These are phyloP conservation scores for Mormyrops attenuatus DNA, from an alignment of 2,797 vertebrate species.

Conservation along the genomic window DNA sequence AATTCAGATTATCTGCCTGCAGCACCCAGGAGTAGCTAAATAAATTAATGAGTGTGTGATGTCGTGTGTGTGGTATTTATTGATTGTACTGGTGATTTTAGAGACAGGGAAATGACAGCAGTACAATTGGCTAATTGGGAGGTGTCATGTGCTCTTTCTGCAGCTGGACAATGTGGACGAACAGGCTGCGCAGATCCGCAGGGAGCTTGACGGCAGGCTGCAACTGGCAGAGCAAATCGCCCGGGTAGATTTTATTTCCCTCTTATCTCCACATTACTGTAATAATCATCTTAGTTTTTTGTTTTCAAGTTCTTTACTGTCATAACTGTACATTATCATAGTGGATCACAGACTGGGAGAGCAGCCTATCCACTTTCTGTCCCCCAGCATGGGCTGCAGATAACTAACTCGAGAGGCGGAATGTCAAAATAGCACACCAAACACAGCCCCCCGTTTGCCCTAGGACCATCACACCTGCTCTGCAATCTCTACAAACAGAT, in stretches of 20 bases:
- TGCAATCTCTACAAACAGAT: background rate
- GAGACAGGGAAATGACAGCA: background rate
- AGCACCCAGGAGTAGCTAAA: background rate
- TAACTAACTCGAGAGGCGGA: background rate
- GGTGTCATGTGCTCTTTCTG: background rate
- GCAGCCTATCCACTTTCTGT: background rate
- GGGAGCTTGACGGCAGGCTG: conserved; percentile 86
- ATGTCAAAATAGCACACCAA: background rate
- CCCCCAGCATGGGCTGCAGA: background rate
- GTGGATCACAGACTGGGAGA: background rate
- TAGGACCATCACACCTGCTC: background rate
- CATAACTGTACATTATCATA: background rate
- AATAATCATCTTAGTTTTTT: background rate
- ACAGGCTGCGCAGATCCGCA: conserved; percentile 93
- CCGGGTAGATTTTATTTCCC: conserved; percentile 60
- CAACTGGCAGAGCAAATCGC: conserved; percentile 85
- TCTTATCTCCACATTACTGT: background rate
- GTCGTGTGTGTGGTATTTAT: background rate
- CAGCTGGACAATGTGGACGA: conserved; percentile 94
- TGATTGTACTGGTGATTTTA: background rate
- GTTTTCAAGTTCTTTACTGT: background rate
- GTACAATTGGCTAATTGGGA: background rate
- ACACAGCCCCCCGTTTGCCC: background rate
- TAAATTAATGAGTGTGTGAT: background rate
- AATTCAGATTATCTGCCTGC: background rate